Evolutionary conservation across 2,888 invertebrate genomes (phyloP), one percentile per base, ranked within the genome.

Genomic region (Euclidia mi): DNA sequence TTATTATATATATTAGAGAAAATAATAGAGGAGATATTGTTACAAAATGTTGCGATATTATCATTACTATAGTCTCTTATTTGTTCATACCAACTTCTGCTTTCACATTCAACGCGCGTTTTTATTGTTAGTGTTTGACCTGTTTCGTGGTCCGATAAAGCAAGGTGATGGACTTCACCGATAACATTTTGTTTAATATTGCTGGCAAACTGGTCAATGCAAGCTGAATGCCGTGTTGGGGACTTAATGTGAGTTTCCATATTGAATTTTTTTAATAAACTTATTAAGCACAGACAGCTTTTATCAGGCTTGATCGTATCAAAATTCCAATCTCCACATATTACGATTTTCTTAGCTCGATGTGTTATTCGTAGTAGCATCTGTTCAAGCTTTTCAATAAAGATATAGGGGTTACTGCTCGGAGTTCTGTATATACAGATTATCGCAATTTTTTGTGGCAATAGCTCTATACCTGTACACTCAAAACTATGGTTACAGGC

Each of bases 361-460:
- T 31, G 10, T n/a, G 31, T 31, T n/a, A 31, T 31, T 31, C 11
- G n/a, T 31, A 31, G 11, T n/a, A 31, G n/a, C 11, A 11, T 31
- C n/a, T 31, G 31, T 31, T 31, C 11, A 31, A 31, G 31, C 31
- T 11, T 31, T 11, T 31, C 31, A n/a, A 31, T 11, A 31, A 31
- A 31, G 1, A 11, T 2, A 31, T 31, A 11, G 11, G 11, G n/a
- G 11, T 31, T 31, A 31, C 31, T 31, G 2, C 11, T 31, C n/a
- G 31, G 31, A 2, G 31, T 31, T 31, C 31, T 31, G 3, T 31
- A 31, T 1, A 31, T 31, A 31, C 31, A 31, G 2, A 31, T 11
- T 3, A 31, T 31, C 3, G n/a, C 2, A 31, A 31, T 31, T 31
- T 31, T 31, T 20, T 38, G 38, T 9, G 10, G 10, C n/a, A 20